These are phyloP conservation scores for Perodicticus potto DNA, from an alignment of 2,797 vertebrate species.

Conservation along the genomic window DNA sequence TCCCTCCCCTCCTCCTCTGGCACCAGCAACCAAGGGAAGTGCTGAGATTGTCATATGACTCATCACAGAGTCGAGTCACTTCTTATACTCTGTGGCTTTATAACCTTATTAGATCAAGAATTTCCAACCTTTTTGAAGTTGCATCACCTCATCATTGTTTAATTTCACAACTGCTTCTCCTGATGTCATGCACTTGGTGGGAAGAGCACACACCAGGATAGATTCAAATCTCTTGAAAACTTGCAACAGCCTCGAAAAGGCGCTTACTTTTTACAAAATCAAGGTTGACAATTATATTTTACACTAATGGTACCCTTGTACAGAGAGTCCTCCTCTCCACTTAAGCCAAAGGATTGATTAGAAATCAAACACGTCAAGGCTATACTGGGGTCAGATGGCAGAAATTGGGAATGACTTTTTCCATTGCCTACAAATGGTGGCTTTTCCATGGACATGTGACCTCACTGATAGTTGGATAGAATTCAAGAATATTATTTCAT, in stretches of 20 bases:
- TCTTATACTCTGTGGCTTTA: constrained; percentile 17
- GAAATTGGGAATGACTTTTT: constrained; percentile 56
- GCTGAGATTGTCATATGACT: constrained; percentile 46
- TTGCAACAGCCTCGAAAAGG: constrained; percentile 23
- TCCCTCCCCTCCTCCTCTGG: constrained; percentile 38
- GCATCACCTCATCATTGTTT: constrained; percentile 15
- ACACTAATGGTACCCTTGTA: background rate
- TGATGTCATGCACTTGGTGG: background rate
- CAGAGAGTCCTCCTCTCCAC: background rate
- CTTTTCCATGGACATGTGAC: constrained; percentile 23
- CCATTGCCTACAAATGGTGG: background rate
- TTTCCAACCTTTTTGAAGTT: constrained; percentile 41
- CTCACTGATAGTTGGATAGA: constrained; percentile 43
- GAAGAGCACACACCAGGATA: background rate
- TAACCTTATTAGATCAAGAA: constrained; percentile 1
- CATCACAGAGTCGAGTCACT: constrained; percentile 57
- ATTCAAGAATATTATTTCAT: constrained; percentile 51
- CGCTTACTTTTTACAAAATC: constrained; percentile 44
- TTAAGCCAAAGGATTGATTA: constrained; percentile 33
- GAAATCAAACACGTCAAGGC: constrained; percentile 37
- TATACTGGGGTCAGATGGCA: background rate
- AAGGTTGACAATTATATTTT: background rate
- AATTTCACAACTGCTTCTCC: constrained; percentile 9
- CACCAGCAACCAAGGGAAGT: constrained; percentile 40
- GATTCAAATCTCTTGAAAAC: constrained; percentile 24